A percentile compares a stretch with the other conserved stretches of the same genome.
phyloP scores from a whole-genome alignment of 2,797 vertebrate genomes.

The Ctenopoma multispine region DNA sequence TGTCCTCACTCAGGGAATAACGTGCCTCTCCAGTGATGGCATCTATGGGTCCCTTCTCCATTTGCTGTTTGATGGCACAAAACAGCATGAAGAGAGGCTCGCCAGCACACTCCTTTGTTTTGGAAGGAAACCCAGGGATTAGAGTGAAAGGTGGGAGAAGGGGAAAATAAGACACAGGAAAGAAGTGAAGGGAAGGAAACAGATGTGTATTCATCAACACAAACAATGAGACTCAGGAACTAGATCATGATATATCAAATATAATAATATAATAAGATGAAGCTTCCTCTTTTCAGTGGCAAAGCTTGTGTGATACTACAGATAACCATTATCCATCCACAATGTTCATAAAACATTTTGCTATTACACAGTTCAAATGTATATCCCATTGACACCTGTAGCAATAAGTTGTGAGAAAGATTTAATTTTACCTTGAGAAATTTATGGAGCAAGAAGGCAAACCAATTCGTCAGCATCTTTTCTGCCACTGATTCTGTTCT shows the following conservation, averaged over 20 bases:
- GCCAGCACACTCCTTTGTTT: slow-evolving; percentile 91
- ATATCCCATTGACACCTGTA: slow-evolving; percentile 51
- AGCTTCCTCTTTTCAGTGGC: slow-evolving; percentile 6
- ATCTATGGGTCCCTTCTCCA: slow-evolving; percentile 97
- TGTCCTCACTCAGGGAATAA: slow-evolving; percentile 98
- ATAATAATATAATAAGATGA: slow-evolving; percentile 24
- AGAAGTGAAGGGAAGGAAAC: slow-evolving; percentile 17
- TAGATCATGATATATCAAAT: slow-evolving; percentile 37
- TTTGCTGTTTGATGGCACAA: slow-evolving; percentile 98
- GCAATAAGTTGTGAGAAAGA: slow-evolving; percentile 23
- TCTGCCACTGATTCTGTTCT: slow-evolving; percentile 97
- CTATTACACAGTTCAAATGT: slow-evolving; percentile 38
- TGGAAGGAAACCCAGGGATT: slow-evolving; percentile 52
- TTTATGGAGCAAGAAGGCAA: slow-evolving; percentile 95
- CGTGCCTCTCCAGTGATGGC: slow-evolving; percentile 97
- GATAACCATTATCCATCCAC: slow-evolving; percentile 11
- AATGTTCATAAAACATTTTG: slow-evolving; percentile 36
- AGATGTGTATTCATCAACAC: slow-evolving; percentile 51
- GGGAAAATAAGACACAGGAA: slow-evolving; percentile 25
- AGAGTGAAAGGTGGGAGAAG: slow-evolving; percentile 49
- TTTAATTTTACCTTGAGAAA: slow-evolving; percentile 93
- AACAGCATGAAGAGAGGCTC: slow-evolving; percentile 97
- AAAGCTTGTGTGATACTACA: slow-evolving; percentile 37
- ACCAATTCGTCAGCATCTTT: slow-evolving; percentile 99
- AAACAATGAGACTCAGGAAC: slow-evolving; percentile 22